phyloP scores from a whole-genome alignment of 2,113 vertebrate genomes.

The Lynx canadensis region DNA sequence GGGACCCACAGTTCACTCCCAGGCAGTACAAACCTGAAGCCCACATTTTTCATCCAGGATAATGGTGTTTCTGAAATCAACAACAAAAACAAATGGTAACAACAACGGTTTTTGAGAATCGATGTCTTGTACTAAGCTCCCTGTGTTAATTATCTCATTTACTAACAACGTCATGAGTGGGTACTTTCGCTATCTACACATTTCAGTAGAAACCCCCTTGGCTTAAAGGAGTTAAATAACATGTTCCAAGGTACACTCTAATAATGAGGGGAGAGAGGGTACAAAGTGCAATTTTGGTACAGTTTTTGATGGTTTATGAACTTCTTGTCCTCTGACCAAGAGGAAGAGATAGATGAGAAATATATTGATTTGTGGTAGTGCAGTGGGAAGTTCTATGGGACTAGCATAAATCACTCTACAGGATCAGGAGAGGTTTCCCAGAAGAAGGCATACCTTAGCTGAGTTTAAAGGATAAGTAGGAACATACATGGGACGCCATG shows the following conservation, averaged over 20 bases:
- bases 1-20: background rate
- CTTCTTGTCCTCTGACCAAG: slow-evolving; percentile 24
- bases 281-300: background rate
- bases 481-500: background rate
- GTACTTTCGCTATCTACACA: background rate
- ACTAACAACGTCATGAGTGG: background rate
- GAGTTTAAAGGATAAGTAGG: background rate
- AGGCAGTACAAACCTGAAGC: background rate
- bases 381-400: background rate
- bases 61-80: background rate
- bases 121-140: background rate
- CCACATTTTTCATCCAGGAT: background rate
- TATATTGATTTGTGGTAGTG: background rate
- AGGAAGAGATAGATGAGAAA: slow-evolving; percentile 23
- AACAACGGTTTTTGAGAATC: background rate
- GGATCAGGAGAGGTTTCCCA: background rate
- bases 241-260: background rate
- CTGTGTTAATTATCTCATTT: background rate
- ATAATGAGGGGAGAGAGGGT: background rate
- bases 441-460: background rate
- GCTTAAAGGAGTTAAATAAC: slow-evolving; percentile 17
- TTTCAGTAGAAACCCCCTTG: background rate
- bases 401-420: background rate
- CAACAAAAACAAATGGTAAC: background rate
- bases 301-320: slow-evolving; percentile 13